These are phyloP conservation scores for Phenganax marumi DNA, from an alignment of 92 coral and sea anemone genomes.

Conservation along the genomic window DNA sequence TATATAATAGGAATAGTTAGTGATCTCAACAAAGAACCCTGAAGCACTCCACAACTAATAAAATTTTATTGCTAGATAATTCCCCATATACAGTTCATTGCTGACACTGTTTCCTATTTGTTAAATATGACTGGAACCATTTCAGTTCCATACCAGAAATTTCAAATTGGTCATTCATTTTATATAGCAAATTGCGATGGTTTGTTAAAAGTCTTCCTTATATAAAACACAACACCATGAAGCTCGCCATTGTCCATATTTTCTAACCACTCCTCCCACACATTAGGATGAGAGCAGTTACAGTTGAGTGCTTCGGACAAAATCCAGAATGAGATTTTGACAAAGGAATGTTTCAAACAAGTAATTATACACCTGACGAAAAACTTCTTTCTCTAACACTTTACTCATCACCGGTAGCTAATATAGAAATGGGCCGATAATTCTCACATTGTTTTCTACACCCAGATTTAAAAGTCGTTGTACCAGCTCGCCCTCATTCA, in stretches of 20 bases:
- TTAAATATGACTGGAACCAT: constrained; percentile 39
- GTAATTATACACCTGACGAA: too few relatives aligned
- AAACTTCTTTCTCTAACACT: background rate
- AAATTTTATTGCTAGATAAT: constrained; percentile 21
- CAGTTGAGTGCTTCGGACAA: background rate
- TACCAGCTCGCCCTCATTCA: too few relatives aligned
- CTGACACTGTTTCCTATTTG: constrained; percentile 43
- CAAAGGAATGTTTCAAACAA: background rate
- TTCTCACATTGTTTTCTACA: background rate
- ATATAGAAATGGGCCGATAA: background rate
- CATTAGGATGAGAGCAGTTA: constrained; percentile 25
- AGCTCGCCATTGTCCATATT: background rate
- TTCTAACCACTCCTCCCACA: background rate
- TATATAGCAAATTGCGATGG: background rate
- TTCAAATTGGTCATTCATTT: background rate
- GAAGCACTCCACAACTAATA: constrained; percentile 50
- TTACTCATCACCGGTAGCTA: constrained; percentile 2
- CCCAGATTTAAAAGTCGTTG: background rate
- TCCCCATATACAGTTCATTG: constrained; percentile 38
- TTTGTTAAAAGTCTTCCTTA: background rate
- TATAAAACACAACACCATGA: background rate
- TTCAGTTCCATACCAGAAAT: background rate
- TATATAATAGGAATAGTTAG: constrained; percentile 40
- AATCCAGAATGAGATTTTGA: background rate
- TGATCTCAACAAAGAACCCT: constrained; percentile 56